Percentiles rank a stretch among this genome's conserved stretches.
These are phyloP conservation scores for Hydra vulgaris DNA, from an alignment of 30 jellyfish, hydroid and myxozoan species.

Conservation along the genomic window DNA sequence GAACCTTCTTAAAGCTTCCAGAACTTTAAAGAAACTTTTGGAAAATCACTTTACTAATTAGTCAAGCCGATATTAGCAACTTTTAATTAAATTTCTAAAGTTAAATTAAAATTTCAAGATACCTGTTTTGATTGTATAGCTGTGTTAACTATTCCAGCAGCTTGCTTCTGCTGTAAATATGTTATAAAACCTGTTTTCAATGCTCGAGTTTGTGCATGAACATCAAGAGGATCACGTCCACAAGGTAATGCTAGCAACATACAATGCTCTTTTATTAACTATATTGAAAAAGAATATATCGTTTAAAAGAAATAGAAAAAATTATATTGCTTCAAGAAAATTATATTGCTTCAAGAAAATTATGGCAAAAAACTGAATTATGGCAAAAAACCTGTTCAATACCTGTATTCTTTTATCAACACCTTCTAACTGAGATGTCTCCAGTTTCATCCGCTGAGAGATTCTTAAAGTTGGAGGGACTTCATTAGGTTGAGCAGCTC, in stretches of 20 bases:
- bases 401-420: conserved; percentile 89
- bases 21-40: too few species aligned
- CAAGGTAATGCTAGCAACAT: conserved; percentile 91
- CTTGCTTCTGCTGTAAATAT: conserved; percentile 86
- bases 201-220: conserved; percentile 95
- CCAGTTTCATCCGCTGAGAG: conserved; percentile 90
- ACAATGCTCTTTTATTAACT: conserved; percentile 76
- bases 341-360: neutral
- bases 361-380: too few species aligned
- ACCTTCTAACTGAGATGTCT: conserved; percentile 88
- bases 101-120: neutral
- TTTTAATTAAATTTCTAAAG: too few species aligned
- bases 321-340: too few species aligned
- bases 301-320: neutral
- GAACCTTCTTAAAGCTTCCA: too few species aligned
- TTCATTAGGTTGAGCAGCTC: conserved; percentile 89
- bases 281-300: neutral
- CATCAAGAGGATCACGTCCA: conserved; percentile 97
- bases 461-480: conserved; percentile 90
- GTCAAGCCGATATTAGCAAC: too few species aligned
- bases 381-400: too few species aligned
- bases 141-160: conserved; percentile 87
- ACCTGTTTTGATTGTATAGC: conserved; percentile 83
- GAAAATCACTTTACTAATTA: too few species aligned
- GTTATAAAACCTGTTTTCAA: conserved; percentile 87